Evolutionary conservation across 2,113 vertebrate species (phyloP), one percentile per base, ranked within the genome.

Genomic region (Pristiophorus japonicus): DNA sequence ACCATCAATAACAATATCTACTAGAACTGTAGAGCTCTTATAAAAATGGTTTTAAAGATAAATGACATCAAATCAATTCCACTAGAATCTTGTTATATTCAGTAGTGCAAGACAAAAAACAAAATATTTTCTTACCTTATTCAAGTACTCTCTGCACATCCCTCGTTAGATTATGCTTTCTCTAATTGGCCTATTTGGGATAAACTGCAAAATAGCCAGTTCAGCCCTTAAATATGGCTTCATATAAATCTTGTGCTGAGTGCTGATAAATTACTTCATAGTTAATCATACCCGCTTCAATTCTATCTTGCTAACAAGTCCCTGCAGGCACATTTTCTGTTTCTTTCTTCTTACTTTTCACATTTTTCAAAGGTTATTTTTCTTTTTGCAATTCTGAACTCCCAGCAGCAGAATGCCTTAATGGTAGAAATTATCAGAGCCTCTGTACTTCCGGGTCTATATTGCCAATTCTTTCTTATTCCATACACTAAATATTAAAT

Each of bases 41-140:
- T 27, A 87, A 87, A 87, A 55, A 87, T 22, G 55, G 24, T 4
- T 65, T 38, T 65, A 92, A 92, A 42, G 1, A n/a, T 65, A 92
- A 55, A 65, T 92, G 62, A 65, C 34, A 92, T 65, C n/a, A 38
- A 92, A 92, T 65, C 62, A 63, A 92, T 92, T 92, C 12, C 62
- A 30, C 22, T 65, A 65, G 62, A 92, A 92, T 62, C 51, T 16
- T 55, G 51, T 62, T 34, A 14, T 91, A 62, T 92, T 92, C n/a
- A 38, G 16, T 12, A 65, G 18, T 6, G n/a, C n/a, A 92, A 38
- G 34, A 38, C 27, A 65, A 65, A 16, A 65, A 63, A 65, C 45
- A n/a, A 92, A 92, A 63, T 1, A 59, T 27, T 8, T 59, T 91
- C n/a, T 65, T 38, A 22, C 1, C 62, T 42, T 92, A 65, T 24